Evolutionary conservation across 2,888 invertebrate genomes (phyloP).

Genomic region (Pseudococcus jackbeardsleyi): DNA sequence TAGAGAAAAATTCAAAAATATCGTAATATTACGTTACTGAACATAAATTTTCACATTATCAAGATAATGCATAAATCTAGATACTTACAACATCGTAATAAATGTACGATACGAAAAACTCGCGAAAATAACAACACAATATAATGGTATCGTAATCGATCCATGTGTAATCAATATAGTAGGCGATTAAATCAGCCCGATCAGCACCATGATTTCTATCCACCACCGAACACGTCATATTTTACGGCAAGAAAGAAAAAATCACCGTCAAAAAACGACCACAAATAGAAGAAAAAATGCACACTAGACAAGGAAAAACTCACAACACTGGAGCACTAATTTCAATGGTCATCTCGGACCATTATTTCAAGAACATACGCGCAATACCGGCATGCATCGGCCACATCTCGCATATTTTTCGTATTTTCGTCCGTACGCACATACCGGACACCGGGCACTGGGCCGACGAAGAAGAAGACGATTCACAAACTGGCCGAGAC

Average conservation of each 20-base stretch:
- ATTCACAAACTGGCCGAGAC: not conserved
- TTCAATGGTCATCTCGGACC: not conserved
- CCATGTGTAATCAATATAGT: conserved; percentile 61
- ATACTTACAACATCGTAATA: conserved; percentile 61
- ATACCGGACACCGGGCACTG: not conserved
- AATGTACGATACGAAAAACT: conserved; percentile 55
- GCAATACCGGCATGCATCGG: not conserved
- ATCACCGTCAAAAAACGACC: not conserved
- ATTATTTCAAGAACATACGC: not conserved
- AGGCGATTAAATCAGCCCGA: conserved; percentile 46
- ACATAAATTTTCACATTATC: not conserved
- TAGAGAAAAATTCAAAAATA: no score
- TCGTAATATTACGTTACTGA: no score
- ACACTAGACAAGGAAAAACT: not conserved
- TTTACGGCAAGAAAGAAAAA: not conserved
- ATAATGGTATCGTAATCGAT: conserved; percentile 61
- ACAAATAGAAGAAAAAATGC: not conserved
- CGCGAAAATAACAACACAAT: conserved; percentile 62
- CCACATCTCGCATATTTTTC: not conserved
- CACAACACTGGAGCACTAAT: not conserved
- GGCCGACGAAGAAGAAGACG: not conserved
- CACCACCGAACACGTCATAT: conserved; percentile 58
- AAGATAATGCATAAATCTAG: not conserved
- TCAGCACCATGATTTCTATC: not conserved
- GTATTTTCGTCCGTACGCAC: not conserved